phyloP scores from a whole-genome alignment of 2,797 vertebrate genomes.

The Saguinus oedipus region DNA sequence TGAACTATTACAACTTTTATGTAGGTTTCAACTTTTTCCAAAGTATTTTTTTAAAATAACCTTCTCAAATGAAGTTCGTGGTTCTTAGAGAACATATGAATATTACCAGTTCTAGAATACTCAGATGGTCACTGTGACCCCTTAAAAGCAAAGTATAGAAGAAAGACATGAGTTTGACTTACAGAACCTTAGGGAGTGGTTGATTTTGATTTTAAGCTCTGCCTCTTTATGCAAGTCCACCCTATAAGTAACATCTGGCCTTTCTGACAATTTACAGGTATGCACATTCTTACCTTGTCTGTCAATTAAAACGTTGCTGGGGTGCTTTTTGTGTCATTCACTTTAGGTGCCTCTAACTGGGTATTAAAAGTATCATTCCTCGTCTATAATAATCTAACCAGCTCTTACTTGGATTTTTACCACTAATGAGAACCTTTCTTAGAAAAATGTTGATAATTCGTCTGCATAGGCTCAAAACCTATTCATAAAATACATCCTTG shows the following conservation, averaged over 20 bases:
- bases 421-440: background rate
- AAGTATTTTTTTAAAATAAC: background rate
- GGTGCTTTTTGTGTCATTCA: background rate
- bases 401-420: background rate
- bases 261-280: background rate
- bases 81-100: background rate
- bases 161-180: background rate
- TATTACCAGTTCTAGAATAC: background rate
- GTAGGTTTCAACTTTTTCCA: background rate
- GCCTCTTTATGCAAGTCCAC: background rate
- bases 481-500: background rate
- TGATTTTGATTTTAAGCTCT: constrained; percentile 31
- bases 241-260: background rate
- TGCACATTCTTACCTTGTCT: background rate
- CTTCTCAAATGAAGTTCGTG: background rate
- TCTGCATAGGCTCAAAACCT: background rate
- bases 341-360: background rate
- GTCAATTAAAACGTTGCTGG: background rate
- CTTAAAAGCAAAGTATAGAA: background rate
- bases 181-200: background rate
- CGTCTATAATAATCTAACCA: too few relatives aligned
- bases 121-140: background rate
- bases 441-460: background rate
- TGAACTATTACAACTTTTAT: background rate
- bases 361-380: background rate